Percentiles rank a stretch among this genome's conserved stretches.
phyloP scores from a whole-genome alignment of 1,140 invertebrate genomes.

The Maniola jurtina region DNA sequence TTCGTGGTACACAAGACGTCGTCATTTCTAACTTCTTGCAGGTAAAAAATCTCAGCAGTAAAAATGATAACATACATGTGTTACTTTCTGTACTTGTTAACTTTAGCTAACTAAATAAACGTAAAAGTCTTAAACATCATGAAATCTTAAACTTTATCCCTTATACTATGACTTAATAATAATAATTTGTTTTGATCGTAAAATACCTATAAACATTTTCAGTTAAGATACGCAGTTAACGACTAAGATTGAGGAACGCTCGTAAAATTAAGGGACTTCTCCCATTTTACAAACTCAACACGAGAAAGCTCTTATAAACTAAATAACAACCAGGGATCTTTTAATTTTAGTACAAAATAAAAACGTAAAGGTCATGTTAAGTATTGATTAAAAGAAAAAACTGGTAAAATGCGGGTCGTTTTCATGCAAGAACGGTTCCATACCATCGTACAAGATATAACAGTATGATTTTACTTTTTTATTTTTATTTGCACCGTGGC shows the following conservation, averaged over 20 bases:
- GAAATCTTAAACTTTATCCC: too few species aligned
- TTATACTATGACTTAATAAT: neutral
- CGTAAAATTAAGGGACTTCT: conserved; percentile 29
- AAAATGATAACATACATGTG: too few species aligned
- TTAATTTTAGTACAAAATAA: conserved; percentile 10
- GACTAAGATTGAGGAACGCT: conserved; percentile 21
- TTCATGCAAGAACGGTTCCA: too few species aligned
- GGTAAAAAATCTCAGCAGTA: too few species aligned
- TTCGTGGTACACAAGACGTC: too few species aligned
- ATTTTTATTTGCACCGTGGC: too few species aligned
- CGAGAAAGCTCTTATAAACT: conserved; percentile 28
- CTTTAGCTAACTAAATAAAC: too few species aligned
- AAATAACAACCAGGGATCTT: conserved; percentile 9
- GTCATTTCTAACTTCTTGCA: too few species aligned
- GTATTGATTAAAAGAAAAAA: neutral
- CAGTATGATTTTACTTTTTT: too few species aligned
- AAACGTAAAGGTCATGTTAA: neutral
- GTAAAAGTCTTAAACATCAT: neutral
- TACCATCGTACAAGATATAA: too few species aligned
- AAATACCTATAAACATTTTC: conserved; percentile 9
- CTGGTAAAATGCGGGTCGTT: too few species aligned
- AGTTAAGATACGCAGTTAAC: conserved; percentile 8
- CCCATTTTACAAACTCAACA: conserved; percentile 30
- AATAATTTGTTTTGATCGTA: neutral
- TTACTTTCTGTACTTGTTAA: too few species aligned